These are phyloP conservation scores for Nautilus pompilius DNA, from an alignment of 1,140 invertebrate genomes.

Conservation along the genomic window DNA sequence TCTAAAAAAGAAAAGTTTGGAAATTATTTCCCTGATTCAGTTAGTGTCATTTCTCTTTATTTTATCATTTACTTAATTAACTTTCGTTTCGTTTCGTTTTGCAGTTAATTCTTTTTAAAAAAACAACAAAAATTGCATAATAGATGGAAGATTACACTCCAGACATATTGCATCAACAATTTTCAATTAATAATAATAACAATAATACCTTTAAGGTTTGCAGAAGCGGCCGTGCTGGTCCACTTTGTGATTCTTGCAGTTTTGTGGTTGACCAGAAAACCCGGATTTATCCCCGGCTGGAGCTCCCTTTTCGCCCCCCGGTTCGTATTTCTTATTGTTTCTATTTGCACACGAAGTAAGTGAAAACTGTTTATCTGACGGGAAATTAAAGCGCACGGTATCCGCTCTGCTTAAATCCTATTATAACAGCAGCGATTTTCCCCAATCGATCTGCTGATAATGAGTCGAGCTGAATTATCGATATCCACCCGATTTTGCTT, in stretches of 20 bases:
- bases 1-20: no score
- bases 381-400: not conserved
- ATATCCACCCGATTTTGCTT: not conserved
- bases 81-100: no score
- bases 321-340: conserved; percentile 13
- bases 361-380: conserved; percentile 1
- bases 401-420: not conserved
- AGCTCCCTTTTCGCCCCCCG: conserved; percentile 43
- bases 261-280: conserved; percentile 85
- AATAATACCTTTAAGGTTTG: conserved; percentile 61
- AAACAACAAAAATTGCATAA: no score
- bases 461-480: not conserved
- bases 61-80: no score
- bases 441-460: no score
- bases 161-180: no score
- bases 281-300: conserved; percentile 79
- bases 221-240: conserved; percentile 72
- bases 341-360: not conserved
- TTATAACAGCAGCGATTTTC: not conserved
- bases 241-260: conserved; percentile 76
- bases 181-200: no score
- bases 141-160: no score
- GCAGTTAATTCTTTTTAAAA: no score
- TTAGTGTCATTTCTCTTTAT: no score
- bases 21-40: no score